phyloP scores from a whole-genome alignment of 2,113 vertebrate genomes.

The Etheostoma cragini region DNA sequence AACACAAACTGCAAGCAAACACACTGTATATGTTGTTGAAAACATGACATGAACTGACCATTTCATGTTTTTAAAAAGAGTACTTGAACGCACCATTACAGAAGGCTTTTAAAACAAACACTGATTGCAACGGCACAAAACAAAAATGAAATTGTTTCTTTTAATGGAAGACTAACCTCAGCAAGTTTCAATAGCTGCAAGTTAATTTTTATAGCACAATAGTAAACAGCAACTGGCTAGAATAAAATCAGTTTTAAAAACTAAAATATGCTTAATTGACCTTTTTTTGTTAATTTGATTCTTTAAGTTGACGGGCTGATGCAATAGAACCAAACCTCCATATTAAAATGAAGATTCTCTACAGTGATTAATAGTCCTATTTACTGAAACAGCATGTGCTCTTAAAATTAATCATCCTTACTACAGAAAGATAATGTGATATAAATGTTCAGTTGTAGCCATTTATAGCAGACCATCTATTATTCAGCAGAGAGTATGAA shows the following conservation, averaged over 20 bases:
- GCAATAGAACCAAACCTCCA: conserved; percentile 13
- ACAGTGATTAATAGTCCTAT: conserved; percentile 50
- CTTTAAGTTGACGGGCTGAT: neutral
- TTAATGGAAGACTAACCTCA: neutral
- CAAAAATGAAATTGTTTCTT: neutral
- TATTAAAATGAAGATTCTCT: conserved; percentile 36
- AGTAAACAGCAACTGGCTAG: neutral
- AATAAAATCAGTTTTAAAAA: neutral
- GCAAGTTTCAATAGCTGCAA: neutral
- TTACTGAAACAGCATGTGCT: conserved; percentile 39
- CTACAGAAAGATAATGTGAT: conserved; percentile 30
- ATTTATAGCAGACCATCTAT: conserved; percentile 43
- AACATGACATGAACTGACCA: neutral
- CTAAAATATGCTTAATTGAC: neutral
- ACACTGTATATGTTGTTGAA: neutral
- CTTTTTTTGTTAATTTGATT: neutral
- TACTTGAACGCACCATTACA: conserved; percentile 22
- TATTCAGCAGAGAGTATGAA: conserved; percentile 33
- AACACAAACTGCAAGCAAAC: conserved; percentile 3
- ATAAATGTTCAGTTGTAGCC: conserved; percentile 27
- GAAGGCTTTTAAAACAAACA: neutral
- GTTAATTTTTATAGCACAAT: neutral
- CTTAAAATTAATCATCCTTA: conserved; percentile 52
- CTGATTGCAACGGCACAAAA: neutral
- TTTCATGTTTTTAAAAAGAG: neutral